These are phyloP conservation scores for Trichoplusia ni DNA, from an alignment of 1,140 invertebrate genomes.

Conservation along the genomic window DNA sequence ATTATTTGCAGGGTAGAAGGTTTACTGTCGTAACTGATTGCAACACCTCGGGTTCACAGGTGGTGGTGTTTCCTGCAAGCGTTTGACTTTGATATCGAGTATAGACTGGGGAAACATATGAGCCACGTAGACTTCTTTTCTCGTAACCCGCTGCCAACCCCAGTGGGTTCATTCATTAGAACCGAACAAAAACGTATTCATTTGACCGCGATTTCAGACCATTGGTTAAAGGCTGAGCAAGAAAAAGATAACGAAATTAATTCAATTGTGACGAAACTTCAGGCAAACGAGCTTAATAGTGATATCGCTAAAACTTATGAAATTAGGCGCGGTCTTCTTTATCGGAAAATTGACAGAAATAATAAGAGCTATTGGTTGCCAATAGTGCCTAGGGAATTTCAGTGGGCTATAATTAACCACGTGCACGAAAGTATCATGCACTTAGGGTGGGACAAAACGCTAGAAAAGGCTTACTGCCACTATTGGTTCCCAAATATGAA, in stretches of 20 bases:
- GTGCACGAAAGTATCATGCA: neutral
- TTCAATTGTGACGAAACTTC: neutral
- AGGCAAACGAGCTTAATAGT: neutral
- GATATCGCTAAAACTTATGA: neutral
- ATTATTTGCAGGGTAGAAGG: neutral
- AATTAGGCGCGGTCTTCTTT: neutral
- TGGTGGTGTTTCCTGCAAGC: neutral
- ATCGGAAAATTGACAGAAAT: neutral
- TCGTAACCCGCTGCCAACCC: neutral
- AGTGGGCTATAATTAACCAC: too few relatives aligned
- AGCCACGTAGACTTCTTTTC: neutral
- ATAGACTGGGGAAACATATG: neutral
- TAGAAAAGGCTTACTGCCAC: neutral
- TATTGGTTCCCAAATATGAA: neutral
- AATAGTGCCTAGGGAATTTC: too few relatives aligned
- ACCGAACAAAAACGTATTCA: neutral
- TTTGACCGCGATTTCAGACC: too few relatives aligned
- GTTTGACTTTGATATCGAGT: neutral
- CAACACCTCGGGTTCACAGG: neutral
- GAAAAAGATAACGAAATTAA: neutral
- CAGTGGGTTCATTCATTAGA: neutral
- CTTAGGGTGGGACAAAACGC: neutral
- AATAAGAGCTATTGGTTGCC: neutral
- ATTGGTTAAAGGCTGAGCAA: too few relatives aligned
- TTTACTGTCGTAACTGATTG: neutral